Evolutionary conservation across 2,113 vertebrate genomes (phyloP).

Genomic region (Pluvialis apricaria): DNA sequence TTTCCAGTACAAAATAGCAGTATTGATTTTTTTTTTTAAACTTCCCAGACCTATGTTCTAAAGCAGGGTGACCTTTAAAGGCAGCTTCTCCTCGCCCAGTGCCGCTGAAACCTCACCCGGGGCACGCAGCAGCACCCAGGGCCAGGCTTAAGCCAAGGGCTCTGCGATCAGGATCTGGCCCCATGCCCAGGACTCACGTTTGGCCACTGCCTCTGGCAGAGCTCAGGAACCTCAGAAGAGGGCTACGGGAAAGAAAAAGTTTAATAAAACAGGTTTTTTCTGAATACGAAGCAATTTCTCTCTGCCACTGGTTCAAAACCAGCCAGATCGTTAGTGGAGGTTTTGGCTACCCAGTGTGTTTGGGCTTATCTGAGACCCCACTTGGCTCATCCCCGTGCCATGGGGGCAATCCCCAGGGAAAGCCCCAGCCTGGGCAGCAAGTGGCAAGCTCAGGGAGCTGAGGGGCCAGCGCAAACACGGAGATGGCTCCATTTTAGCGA

Average conservation of each 20-base stretch:
- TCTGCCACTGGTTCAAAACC: neutral
- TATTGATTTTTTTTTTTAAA: neutral
- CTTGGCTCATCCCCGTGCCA: neutral
- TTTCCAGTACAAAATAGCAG: neutral
- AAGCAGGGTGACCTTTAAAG: neutral
- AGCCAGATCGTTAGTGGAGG: neutral
- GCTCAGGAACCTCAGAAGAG: neutral
- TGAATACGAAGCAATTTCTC: neutral
- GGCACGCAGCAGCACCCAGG: neutral
- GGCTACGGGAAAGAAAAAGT: neutral
- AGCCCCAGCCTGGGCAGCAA: neutral
- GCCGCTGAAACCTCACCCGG: fast-evolving
- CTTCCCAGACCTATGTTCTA: neutral
- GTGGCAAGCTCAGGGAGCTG: neutral
- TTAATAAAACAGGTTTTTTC: neutral
- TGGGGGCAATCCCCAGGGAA: neutral
- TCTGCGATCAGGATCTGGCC: neutral
- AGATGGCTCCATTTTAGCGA: neutral
- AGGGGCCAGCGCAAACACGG: fast-evolving
- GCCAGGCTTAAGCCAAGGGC: neutral
- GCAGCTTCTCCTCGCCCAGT: neutral
- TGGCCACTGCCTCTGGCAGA: neutral
- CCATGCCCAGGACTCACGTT: fast-evolving
- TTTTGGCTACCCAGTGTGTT: fast-evolving
- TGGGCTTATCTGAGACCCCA: fast-evolving